phyloP scores from a whole-genome alignment of 1,140 invertebrate species.

The Eriosoma lanigerum region DNA sequence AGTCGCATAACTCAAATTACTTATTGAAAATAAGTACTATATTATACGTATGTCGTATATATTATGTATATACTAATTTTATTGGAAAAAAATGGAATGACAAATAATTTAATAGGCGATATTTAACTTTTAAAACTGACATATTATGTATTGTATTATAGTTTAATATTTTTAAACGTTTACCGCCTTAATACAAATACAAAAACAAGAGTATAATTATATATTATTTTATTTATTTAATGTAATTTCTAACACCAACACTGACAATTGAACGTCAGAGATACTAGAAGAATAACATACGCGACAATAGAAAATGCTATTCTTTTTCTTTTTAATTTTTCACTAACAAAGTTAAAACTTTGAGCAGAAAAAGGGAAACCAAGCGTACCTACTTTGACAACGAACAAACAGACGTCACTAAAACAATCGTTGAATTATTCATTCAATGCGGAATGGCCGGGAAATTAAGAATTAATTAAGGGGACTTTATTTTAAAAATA shows the following conservation, averaged over 20 bases:
- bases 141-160: background rate
- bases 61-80: too few relatives aligned
- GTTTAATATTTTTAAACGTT: too few relatives aligned
- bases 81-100: too few relatives aligned
- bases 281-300: background rate
- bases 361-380: background rate
- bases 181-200: background rate
- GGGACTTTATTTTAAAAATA: background rate
- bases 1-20: too few relatives aligned
- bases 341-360: constrained; percentile 26
- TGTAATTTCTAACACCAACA: too few relatives aligned
- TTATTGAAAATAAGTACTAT: too few relatives aligned
- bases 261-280: background rate
- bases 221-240: too few relatives aligned
- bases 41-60: too few relatives aligned
- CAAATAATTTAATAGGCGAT: too few relatives aligned
- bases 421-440: constrained; percentile 40
- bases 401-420: constrained; percentile 11
- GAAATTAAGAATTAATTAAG: constrained; percentile 34
- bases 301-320: constrained; percentile 14
- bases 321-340: constrained; percentile 20
- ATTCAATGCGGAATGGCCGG: background rate
- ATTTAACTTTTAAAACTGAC: too few relatives aligned
- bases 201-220: background rate
- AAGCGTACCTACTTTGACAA: background rate